Evolutionary conservation across 2,888 invertebrate species (phyloP).

Genomic region (Limenitis camilla): DNA sequence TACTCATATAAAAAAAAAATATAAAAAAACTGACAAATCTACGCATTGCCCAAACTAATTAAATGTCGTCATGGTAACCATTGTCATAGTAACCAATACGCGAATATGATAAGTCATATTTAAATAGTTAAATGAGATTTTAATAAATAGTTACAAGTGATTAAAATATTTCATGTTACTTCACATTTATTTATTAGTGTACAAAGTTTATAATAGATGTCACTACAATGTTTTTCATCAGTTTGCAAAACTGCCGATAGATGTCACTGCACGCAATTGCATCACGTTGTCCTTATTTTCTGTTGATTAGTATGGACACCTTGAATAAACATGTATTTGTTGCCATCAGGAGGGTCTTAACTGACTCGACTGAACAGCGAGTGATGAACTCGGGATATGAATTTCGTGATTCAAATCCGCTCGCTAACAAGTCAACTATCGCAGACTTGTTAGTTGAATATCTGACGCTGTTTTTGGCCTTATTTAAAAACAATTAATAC

Average conservation of each 20-base stretch:
- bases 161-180: too few relatives aligned
- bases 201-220: neutral
- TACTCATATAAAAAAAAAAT: too few relatives aligned
- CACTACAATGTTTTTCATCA: neutral
- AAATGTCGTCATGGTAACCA: too few relatives aligned
- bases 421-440: slow-evolving; percentile 58
- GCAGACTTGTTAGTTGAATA: slow-evolving; percentile 50
- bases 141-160: too few relatives aligned
- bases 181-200: too few relatives aligned
- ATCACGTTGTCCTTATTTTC: slow-evolving; percentile 34
- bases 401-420: slow-evolving; percentile 51
- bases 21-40: too few relatives aligned
- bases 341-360: slow-evolving; percentile 67
- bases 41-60: too few relatives aligned
- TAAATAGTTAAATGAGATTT: too few relatives aligned
- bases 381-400: slow-evolving; percentile 48
- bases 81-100: too few relatives aligned
- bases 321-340: fast-evolving
- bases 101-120: too few relatives aligned
- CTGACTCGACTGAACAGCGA: slow-evolving; percentile 73
- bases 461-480: slow-evolving; percentile 64
- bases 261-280: slow-evolving; percentile 32
- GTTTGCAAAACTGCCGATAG: too few relatives aligned
- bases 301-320: slow-evolving; percentile 7
- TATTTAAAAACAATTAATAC: neutral